Evolutionary conservation across 1,140 invertebrate species (phyloP).

Genomic region (Brachionus paranguensis): DNA sequence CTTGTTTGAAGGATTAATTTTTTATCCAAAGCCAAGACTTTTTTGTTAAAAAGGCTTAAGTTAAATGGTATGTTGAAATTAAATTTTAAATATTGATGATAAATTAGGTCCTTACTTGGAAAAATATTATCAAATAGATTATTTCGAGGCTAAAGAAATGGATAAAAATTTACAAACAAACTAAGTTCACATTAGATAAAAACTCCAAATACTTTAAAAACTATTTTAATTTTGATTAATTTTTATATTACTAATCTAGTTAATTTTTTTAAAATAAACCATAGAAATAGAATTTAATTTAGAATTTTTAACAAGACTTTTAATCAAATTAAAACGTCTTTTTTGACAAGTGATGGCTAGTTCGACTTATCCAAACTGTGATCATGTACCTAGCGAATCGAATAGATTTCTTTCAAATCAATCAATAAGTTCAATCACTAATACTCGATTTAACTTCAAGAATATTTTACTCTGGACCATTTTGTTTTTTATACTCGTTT

Average conservation of each 20-base stretch:
- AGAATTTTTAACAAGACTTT: background rate
- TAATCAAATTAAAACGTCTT: background rate
- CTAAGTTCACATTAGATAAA: too few relatives aligned
- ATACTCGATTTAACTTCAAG: background rate
- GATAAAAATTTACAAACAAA: too few relatives aligned
- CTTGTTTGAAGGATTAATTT: too few relatives aligned
- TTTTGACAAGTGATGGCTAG: background rate
- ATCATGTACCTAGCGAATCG: background rate
- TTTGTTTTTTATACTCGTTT: background rate
- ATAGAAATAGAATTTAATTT: background rate
- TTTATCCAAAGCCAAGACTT: too few relatives aligned
- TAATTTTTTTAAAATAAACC: background rate
- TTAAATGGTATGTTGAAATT: background rate
- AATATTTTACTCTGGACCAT: background rate
- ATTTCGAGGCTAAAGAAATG: too few relatives aligned
- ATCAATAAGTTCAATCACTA: slow-evolving; percentile 44
- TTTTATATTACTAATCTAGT: too few relatives aligned
- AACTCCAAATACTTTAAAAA: too few relatives aligned
- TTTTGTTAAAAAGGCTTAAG: background rate
- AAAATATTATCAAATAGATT: too few relatives aligned
- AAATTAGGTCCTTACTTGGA: too few relatives aligned
- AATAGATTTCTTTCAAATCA: background rate
- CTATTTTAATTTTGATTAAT: too few relatives aligned
- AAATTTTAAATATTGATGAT: background rate
- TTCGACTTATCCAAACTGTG: background rate